phyloP scores from a whole-genome alignment of 2,797 vertebrate genomes.

The Falco columbarius region DNA sequence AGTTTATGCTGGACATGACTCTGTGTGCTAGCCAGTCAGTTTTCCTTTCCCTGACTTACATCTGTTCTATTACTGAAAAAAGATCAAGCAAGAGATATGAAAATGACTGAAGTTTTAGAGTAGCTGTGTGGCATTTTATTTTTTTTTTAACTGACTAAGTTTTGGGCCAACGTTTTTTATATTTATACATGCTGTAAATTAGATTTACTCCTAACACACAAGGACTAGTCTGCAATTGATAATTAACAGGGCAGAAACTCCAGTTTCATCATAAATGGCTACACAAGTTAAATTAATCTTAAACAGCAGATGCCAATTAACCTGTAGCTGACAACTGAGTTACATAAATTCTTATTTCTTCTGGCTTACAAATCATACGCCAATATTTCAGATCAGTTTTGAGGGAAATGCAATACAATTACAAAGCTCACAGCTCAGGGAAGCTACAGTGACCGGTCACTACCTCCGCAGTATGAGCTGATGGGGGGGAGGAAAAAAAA shows the following conservation, averaged over 20 bases:
- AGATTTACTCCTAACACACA: not conserved
- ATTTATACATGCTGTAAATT: not conserved
- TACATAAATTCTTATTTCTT: not conserved
- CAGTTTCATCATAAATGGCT: not conserved
- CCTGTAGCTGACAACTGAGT: not conserved
- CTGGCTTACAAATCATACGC: not conserved
- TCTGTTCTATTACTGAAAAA: not conserved
- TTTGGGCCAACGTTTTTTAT: not conserved
- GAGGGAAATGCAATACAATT: not conserved
- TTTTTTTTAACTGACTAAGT: not conserved
- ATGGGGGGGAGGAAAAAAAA: rapidly evolving
- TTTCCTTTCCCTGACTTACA: not conserved
- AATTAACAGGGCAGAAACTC: slow-evolving; percentile 12
- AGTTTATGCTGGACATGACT: not conserved
- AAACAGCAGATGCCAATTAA: not conserved
- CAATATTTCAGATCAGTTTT: not conserved
- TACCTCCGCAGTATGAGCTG: not conserved
- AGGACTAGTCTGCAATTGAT: not conserved
- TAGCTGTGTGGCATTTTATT: not conserved
- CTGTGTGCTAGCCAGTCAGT: not conserved
- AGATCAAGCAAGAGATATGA: not conserved
- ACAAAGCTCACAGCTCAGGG: not conserved
- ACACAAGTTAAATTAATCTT: not conserved
- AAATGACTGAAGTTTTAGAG: not conserved
- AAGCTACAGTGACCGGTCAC: not conserved